Percentiles rank a stretch among this genome's conserved stretches.
phyloP scores from a whole-genome alignment of 2,888 invertebrate genomes.

The Linyphia triangularis region DNA sequence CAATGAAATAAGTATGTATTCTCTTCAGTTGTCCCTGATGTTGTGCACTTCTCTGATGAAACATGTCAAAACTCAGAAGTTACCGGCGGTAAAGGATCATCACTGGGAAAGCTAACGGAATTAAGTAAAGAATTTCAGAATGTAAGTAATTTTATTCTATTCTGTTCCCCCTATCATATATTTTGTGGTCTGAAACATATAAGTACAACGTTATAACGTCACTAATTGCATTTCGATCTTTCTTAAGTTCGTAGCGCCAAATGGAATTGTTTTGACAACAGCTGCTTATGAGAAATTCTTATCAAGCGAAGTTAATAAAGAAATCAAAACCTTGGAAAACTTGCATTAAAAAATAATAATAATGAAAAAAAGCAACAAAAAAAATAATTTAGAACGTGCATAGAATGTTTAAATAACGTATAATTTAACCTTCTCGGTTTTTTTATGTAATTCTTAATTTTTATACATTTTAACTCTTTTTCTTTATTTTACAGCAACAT shows the following conservation, averaged over 20 bases:
- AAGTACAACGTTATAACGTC: too few species aligned
- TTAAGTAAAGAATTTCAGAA: slow-evolving; percentile 77
- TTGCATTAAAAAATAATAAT: slow-evolving; percentile 11
- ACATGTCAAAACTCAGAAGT: slow-evolving; percentile 78
- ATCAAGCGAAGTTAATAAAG: background rate
- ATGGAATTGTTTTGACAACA: slow-evolving; percentile 33
- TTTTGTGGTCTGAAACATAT: background rate
- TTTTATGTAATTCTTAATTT: too few species aligned
- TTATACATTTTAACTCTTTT: background rate
- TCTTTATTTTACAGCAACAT: slow-evolving; percentile 16
- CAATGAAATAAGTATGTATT: too few species aligned
- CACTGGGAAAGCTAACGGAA: slow-evolving; percentile 84
- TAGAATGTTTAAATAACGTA: too few species aligned
- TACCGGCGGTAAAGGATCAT: slow-evolving; percentile 90
- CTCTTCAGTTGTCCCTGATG: background rate
- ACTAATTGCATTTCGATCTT: background rate
- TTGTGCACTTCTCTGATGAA: slow-evolving; percentile 44
- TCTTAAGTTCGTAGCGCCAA: slow-evolving; percentile 20
- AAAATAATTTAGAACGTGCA: too few species aligned
- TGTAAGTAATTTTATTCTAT: slow-evolving; percentile 35
- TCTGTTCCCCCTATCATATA: background rate
- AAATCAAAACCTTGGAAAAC: background rate
- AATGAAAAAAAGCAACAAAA: too few species aligned
- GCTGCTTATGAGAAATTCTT: background rate
- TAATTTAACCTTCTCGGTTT: too few species aligned